Evolutionary conservation across 2,797 vertebrate genomes (phyloP).

Genomic region (Eulemur albifrons): DNA sequence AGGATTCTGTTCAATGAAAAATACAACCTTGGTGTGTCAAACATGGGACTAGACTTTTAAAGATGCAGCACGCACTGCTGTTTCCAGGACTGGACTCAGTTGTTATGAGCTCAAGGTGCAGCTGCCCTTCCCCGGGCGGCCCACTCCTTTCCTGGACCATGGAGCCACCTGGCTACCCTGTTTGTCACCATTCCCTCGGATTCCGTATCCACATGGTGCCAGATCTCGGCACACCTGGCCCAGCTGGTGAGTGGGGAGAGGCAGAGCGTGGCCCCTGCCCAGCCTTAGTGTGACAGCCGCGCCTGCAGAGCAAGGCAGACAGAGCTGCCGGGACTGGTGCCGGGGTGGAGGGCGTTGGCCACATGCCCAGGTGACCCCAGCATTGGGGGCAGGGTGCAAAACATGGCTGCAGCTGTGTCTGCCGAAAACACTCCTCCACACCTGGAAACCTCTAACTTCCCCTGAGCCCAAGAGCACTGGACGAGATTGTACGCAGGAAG

Average conservation of each 20-base stretch:
- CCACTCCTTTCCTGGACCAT: not conserved
- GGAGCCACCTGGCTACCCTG: not conserved
- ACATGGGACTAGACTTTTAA: not conserved
- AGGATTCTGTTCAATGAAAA: not conserved
- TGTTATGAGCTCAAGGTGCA: not conserved
- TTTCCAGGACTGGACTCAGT: fast-evolving
- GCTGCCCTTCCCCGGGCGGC: not conserved
- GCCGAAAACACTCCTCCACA: not conserved
- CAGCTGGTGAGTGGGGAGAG: fast-evolving
- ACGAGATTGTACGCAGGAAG: fast-evolving
- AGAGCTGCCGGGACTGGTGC: not conserved
- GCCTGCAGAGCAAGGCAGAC: fast-evolving
- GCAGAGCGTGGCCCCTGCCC: not conserved
- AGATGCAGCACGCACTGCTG: fast-evolving
- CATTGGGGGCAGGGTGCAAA: fast-evolving
- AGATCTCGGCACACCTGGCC: not conserved
- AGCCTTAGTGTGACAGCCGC: fast-evolving
- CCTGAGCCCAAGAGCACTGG: not conserved
- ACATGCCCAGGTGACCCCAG: not conserved
- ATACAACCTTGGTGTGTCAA: fast-evolving
- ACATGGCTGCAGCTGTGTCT: fast-evolving
- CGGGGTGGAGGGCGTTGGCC: fast-evolving
- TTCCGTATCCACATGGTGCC: not conserved
- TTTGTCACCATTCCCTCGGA: not conserved
- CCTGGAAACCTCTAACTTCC: not conserved